Percentiles rank a stretch among this genome's conserved stretches.
phyloP scores from a whole-genome alignment of 2,113 vertebrate genomes.

The Castor canadensis region DNA sequence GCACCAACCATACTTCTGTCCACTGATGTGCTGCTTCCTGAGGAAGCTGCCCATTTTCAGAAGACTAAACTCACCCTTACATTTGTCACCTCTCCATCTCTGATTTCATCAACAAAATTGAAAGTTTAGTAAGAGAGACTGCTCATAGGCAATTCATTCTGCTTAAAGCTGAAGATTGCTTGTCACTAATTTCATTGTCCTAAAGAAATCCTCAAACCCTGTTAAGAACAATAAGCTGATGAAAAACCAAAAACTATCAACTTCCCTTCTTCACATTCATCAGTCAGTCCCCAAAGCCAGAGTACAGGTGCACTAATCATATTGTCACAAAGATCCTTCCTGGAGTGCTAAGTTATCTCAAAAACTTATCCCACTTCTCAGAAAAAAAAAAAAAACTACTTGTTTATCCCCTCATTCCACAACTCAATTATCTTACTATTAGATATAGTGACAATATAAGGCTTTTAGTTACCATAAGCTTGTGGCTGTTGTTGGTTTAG shows the following conservation, averaged over 20 bases:
- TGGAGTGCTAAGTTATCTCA: neutral
- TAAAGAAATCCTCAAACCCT: neutral
- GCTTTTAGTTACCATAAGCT: neutral
- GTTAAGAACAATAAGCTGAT: neutral
- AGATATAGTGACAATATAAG: neutral
- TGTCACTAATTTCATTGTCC: neutral
- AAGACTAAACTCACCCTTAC: constrained; percentile 16
- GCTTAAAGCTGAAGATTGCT: neutral
- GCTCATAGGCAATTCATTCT: neutral
- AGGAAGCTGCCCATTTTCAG: neutral
- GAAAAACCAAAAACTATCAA: neutral
- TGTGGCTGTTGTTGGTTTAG: neutral
- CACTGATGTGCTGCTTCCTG: neutral
- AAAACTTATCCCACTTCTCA: neutral
- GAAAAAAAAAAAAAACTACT: neutral
- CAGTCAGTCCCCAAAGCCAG: neutral
- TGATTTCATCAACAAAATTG: constrained; percentile 55
- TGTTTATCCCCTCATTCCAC: neutral
- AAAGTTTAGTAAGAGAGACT: constrained; percentile 16
- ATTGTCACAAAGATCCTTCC: neutral
- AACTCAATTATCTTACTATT: neutral
- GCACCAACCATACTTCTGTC: neutral
- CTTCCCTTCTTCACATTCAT: neutral
- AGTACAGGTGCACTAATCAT: neutral
- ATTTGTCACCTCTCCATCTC: neutral